Conservation (phyloP, 2,888 invertebrate species). For the Neoitamus cyanurus region DNA sequence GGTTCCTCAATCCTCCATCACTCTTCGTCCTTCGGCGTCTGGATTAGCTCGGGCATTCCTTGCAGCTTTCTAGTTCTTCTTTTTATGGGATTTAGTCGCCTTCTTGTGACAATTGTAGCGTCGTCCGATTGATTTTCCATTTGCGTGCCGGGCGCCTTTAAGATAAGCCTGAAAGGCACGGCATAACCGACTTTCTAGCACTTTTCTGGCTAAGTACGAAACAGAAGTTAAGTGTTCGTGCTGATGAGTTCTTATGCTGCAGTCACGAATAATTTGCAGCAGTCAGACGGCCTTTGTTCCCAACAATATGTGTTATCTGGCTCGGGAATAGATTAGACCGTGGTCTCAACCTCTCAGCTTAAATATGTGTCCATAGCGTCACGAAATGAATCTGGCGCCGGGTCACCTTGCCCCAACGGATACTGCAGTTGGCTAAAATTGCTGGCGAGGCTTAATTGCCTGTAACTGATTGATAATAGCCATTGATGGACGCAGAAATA, state of each 20-base stretch:
- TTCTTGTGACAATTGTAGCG: slow-evolving; percentile 20
- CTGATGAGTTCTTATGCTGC: slow-evolving; percentile 38
- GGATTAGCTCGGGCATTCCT: background rate
- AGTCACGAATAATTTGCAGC: slow-evolving; percentile 46
- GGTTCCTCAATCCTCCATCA: background rate
- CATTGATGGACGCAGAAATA: background rate
- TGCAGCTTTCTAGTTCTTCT: slow-evolving; percentile 1
- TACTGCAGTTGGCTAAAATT: slow-evolving; percentile 28
- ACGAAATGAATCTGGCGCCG: slow-evolving; percentile 41
- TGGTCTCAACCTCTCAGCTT: slow-evolving; percentile 24
- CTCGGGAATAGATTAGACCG: slow-evolving; percentile 27
- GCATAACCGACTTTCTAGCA: slow-evolving; percentile 49
- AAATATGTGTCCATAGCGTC: slow-evolving; percentile 41
- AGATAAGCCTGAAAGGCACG: slow-evolving; percentile 47
- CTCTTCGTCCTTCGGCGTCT: slow-evolving; percentile 27
- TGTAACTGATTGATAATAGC: slow-evolving; percentile 40
- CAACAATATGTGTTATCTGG: slow-evolving; percentile 9
- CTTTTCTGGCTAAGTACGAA: slow-evolving; percentile 36
- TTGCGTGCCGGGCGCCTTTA: slow-evolving; percentile 43
- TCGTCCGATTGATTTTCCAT: slow-evolving; percentile 46
- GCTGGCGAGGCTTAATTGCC: slow-evolving; percentile 20
- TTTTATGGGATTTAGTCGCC: slow-evolving; percentile 38
- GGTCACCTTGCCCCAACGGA: background rate
- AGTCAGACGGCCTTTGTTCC: slow-evolving; percentile 39
- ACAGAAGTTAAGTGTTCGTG: slow-evolving; percentile 42